Conservation (phyloP, 2,888 invertebrate species). For the Trichopria drosophilae region DNA sequence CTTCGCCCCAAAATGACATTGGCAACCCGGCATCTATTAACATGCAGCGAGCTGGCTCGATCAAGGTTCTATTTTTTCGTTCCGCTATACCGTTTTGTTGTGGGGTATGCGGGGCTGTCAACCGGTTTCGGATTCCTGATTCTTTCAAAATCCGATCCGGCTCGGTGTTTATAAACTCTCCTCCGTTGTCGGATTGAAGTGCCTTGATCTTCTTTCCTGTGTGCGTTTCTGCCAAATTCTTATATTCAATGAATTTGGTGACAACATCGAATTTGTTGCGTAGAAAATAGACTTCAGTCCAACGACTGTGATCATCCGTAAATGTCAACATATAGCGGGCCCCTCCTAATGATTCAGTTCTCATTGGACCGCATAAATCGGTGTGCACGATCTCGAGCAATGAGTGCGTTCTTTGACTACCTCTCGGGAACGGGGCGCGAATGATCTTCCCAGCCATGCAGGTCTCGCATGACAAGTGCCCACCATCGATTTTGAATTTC, state of each 20-base stretch:
- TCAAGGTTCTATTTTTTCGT: too few relatives aligned
- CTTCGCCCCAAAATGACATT: not conserved
- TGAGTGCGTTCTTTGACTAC: not conserved
- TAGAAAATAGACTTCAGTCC: conserved; percentile 30
- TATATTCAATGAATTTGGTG: conserved; percentile 29
- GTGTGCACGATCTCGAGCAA: too few relatives aligned
- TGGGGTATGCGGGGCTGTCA: conserved; percentile 6
- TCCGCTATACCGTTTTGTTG: conserved; percentile 19
- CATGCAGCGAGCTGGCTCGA: not conserved
- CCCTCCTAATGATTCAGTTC: too few relatives aligned
- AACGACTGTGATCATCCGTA: conserved; percentile 16
- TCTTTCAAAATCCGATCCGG: conserved; percentile 16
- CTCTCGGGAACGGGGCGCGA: conserved; percentile 16
- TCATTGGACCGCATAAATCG: too few relatives aligned
- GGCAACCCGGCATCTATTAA: not conserved
- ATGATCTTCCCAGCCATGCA: conserved; percentile 21
- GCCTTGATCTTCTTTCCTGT: conserved; percentile 30
- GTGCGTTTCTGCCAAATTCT: conserved; percentile 29
- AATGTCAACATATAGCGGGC: conserved; percentile 10
- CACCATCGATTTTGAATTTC: not conserved
- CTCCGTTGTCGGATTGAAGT: conserved; percentile 27
- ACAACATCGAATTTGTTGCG: conserved; percentile 31
- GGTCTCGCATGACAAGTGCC: conserved; percentile 13
- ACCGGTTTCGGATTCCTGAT: conserved; percentile 12
- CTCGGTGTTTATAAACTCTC: conserved; percentile 24